These are phyloP conservation scores for Leptura quadrifasciata DNA, from an alignment of 2,888 invertebrate species.

Conservation along the genomic window DNA sequence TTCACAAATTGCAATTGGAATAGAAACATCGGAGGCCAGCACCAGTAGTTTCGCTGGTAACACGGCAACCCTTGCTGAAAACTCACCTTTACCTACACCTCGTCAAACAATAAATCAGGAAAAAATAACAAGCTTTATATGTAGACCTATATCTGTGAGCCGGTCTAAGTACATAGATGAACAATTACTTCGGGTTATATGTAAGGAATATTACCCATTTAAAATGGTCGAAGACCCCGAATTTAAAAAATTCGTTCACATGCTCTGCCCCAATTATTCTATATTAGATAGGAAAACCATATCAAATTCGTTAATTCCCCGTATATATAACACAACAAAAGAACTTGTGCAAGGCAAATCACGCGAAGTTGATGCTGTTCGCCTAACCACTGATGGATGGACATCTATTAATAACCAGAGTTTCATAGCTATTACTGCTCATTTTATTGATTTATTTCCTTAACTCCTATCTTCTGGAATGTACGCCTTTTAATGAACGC, in stretches of 20 bases:
- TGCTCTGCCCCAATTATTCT: slow-evolving; percentile 35
- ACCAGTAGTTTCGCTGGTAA: too few relatives aligned
- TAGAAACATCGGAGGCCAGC: too few relatives aligned
- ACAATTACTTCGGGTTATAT: slow-evolving; percentile 35
- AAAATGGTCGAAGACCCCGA: slow-evolving; percentile 41
- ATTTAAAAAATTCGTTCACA: slow-evolving; percentile 40
- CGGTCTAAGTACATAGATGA: slow-evolving; percentile 39
- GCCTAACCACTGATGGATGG: slow-evolving; percentile 60
- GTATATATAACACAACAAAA: slow-evolving; percentile 37
- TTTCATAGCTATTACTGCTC: slow-evolving; percentile 56
- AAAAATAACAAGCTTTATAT: slow-evolving; percentile 2
- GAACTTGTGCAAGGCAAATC: slow-evolving; percentile 48
- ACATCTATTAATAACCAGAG: slow-evolving; percentile 59
- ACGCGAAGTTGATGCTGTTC: slow-evolving; percentile 46
- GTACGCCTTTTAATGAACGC: slow-evolving; percentile 7
- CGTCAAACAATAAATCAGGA: not conserved
- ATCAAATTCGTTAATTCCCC: slow-evolving; percentile 25
- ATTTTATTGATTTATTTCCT: slow-evolving; percentile 50
- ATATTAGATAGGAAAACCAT: slow-evolving; percentile 38
- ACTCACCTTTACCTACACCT: too few relatives aligned
- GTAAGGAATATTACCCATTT: slow-evolving; percentile 41
- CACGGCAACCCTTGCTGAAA: too few relatives aligned
- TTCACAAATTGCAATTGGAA: too few relatives aligned
- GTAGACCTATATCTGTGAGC: slow-evolving; percentile 30
- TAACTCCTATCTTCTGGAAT: slow-evolving; percentile 11